These are phyloP conservation scores for Scaptomyza hsui DNA, from an alignment of 1,140 invertebrate species.

Conservation along the genomic window DNA sequence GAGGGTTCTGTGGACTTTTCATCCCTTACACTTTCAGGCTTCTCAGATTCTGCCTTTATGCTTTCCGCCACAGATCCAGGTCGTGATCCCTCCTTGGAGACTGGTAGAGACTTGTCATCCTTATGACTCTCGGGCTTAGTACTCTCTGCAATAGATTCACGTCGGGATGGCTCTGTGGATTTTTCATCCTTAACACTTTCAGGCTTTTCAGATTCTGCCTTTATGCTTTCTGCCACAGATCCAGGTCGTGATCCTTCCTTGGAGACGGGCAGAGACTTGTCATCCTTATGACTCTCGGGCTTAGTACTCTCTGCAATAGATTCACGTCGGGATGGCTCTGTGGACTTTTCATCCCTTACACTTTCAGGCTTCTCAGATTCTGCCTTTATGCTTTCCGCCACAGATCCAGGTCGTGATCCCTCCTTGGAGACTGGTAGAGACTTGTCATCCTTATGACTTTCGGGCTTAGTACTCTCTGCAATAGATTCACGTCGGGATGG, in stretches of 20 bases:
- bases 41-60: conserved; percentile 5
- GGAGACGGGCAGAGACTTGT: conserved; percentile 31
- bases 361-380: conserved; percentile 9
- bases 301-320: conserved; percentile 31
- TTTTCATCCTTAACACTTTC: conserved; percentile 23
- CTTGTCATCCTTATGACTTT: conserved; percentile 32
- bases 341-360: conserved; percentile 18
- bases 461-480: conserved; percentile 1
- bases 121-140: conserved; percentile 14
- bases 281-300: conserved; percentile 35
- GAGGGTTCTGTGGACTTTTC: conserved; percentile 17
- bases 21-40: conserved; percentile 26
- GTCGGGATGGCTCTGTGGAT: not conserved
- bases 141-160: conserved; percentile 34
- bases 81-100: conserved; percentile 35
- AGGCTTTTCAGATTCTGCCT: conserved; percentile 25
- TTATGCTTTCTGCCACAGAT: conserved; percentile 30
- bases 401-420: conserved; percentile 32
- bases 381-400: conserved; percentile 24
- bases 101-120: conserved; percentile 35
- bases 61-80: conserved; percentile 33
- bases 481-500: conserved; percentile 43
- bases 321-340: conserved; percentile 26
- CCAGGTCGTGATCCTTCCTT: conserved; percentile 45
- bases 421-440: conserved; percentile 24